Evolutionary conservation across 1,140 invertebrate species (phyloP).

Genomic region (Brachionus rotundiformis): DNA sequence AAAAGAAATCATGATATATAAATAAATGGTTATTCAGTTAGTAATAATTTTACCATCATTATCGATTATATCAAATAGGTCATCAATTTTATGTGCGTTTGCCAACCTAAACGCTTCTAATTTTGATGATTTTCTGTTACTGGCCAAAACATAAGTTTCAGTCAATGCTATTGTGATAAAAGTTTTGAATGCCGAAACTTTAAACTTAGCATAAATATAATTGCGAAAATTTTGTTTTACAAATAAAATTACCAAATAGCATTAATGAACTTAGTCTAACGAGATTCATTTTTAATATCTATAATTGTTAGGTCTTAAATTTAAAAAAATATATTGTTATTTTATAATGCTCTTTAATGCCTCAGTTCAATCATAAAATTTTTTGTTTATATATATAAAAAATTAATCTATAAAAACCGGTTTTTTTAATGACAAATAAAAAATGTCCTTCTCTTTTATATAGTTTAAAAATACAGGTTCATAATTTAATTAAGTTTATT

Average conservation of each 20-base stretch:
- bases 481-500: neutral
- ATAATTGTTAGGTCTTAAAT: no score
- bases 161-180: neutral
- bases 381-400: neutral
- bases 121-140: neutral
- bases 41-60: neutral
- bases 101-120: no score
- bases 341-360: neutral
- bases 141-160: neutral
- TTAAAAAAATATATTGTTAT: no score
- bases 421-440: neutral
- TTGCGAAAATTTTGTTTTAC: neutral
- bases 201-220: neutral
- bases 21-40: neutral
- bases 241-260: neutral
- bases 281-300: slow-evolving; percentile 17
- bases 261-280: neutral
- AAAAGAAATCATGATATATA: neutral
- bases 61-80: neutral
- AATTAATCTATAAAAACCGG: neutral
- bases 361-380: no score
- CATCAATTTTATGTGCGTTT: no score
- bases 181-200: neutral
- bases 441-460: neutral
- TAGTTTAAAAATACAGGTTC: neutral